Evolutionary conservation across 2,888 invertebrate species (phyloP), one percentile per base, ranked within the genome.

Genomic region (Euproctis similis): DNA sequence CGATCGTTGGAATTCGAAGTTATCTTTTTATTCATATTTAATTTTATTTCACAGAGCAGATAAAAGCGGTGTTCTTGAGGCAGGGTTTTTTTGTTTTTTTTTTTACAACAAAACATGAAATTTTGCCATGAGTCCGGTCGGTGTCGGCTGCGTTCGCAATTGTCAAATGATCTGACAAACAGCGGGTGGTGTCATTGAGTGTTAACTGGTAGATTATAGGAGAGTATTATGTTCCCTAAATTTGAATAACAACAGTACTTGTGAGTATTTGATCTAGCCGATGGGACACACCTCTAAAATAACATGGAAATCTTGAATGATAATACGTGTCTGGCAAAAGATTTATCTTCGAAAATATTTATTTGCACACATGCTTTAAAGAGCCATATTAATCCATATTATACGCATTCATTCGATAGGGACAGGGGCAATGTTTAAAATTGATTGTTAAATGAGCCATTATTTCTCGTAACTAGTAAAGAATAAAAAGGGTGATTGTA

Each of bases 1-100:
- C 57, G 66, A 64, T 66, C 60, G 64, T 67, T 66, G 47, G 70
- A 74, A 78, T 72, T 69, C 62, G 53, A 67, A 72, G 58, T 63
- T 73, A 66, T 70, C 69, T 68, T 62, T 62, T 62, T 52, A 54
- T 59, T 58, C 48, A 56, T 54, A 60, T 58, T 59, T 49, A 51
- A 40, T 69, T n/a, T n/a, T n/a, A n/a, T n/a, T n/a, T n/a, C n/a
- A n/a, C n/a, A n/a, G n/a, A n/a, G n/a, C n/a, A n/a, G n/a, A n/a
- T n/a, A n/a, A n/a, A n/a, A n/a, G n/a, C n/a, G n/a, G n/a, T n/a
- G n/a, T n/a, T n/a, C n/a, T n/a, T n/a, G n/a, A n/a, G n/a, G n/a
- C n/a, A n/a, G n/a, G n/a, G n/a, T n/a, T n/a, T n/a, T 67, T 66
- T 59, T 53, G 53, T 48, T 67, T 69, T 64, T 62, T 61, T 61